Conservation (phyloP, 2,888 invertebrate genomes). For the Sinhomidia bicolor region DNA sequence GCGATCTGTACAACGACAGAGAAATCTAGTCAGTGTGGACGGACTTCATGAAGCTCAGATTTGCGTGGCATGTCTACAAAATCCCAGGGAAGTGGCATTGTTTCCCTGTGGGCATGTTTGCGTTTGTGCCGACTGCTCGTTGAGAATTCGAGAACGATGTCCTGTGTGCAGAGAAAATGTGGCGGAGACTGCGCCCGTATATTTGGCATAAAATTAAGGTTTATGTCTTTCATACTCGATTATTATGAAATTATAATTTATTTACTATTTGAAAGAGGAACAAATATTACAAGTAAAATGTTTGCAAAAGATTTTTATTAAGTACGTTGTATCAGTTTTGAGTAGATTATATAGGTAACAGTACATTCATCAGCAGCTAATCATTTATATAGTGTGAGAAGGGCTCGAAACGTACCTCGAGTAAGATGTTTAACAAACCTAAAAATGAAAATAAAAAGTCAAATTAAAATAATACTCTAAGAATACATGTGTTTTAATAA, state of each 20-base stretch:
- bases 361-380: not conserved
- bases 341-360: too few relatives aligned
- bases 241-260: too few relatives aligned
- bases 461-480: too few relatives aligned
- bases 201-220: conserved; percentile 54
- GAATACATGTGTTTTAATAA: too few relatives aligned
- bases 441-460: too few relatives aligned
- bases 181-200: conserved; percentile 34
- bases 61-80: conserved; percentile 60
- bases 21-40: not conserved
- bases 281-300: too few relatives aligned
- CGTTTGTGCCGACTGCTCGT: conserved; percentile 60
- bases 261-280: too few relatives aligned
- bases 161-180: conserved; percentile 59
- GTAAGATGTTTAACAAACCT: conserved; percentile 16
- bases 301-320: too few relatives aligned
- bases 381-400: conserved; percentile 18
- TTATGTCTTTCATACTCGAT: too few relatives aligned
- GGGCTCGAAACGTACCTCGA: conserved; percentile 20
- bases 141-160: conserved; percentile 48
- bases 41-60: conserved; percentile 61
- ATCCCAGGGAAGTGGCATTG: conserved; percentile 59
- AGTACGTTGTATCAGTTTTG: too few relatives aligned
- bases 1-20: conserved; percentile 34
- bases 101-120: conserved; percentile 65